These are phyloP conservation scores for Paracentrotus lividus DNA, from an alignment of 53 echinoderm and acorn worm genomes.

Conservation along the genomic window DNA sequence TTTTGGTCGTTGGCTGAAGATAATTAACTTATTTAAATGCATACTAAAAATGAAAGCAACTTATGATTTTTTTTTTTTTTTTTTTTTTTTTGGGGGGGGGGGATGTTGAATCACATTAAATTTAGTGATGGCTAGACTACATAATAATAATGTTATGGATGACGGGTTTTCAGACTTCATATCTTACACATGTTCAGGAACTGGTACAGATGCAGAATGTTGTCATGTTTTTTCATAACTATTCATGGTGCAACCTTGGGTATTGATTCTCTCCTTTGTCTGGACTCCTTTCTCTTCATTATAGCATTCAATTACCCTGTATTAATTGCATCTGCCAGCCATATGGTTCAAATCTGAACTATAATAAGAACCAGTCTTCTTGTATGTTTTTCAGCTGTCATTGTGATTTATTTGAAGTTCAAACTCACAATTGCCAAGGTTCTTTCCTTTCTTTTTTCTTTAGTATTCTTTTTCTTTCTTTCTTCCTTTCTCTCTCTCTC, in stretches of 20 bases:
- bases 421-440: constrained; percentile 8
- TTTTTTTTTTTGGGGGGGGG: background rate
- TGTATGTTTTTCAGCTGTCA: constrained; percentile 58
- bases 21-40: background rate
- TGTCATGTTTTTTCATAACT: background rate
- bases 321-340: constrained; percentile 63
- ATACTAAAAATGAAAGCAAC: background rate
- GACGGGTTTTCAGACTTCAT: background rate
- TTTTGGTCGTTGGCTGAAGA: background rate
- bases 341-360: constrained; percentile 53
- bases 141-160: background rate
- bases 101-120: background rate
- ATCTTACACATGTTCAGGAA: background rate
- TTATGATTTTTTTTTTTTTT: background rate
- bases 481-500: background rate
- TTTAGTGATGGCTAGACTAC: background rate
- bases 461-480: background rate
- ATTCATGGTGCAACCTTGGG: background rate
- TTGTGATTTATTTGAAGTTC: constrained; percentile 36
- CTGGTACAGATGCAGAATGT: constrained; percentile 39
- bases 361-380: constrained; percentile 1
- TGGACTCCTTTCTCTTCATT: constrained; percentile 25
- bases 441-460: background rate
- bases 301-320: constrained; percentile 37
- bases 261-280: constrained; percentile 53